Percentiles rank a stretch among this genome's conserved stretches.
phyloP scores from a whole-genome alignment of 2,113 vertebrate genomes.

The Chloropsis cyanopogon region DNA sequence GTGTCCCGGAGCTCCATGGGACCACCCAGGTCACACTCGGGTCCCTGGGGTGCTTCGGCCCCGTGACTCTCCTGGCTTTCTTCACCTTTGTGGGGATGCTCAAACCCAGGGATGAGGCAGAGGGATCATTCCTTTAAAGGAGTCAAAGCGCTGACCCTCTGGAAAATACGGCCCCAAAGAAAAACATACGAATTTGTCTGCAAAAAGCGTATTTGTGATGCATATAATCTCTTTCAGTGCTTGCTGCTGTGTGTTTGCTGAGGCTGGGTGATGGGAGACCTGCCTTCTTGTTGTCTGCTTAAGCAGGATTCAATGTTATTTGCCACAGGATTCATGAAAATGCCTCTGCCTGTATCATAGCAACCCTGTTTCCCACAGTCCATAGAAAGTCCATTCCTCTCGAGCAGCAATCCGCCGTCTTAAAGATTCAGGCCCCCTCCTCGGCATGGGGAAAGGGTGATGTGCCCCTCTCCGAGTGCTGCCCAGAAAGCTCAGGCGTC shows the following conservation, averaged over 20 bases:
- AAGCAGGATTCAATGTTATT: conserved; percentile 50
- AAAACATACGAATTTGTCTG: background rate
- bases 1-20: accelerated
- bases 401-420: background rate
- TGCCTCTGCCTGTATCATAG: conserved; percentile 71
- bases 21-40: accelerated
- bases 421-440: background rate
- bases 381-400: conserved; percentile 21
- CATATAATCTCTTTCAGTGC: background rate
- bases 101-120: background rate
- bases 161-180: background rate
- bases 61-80: accelerated
- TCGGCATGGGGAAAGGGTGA: background rate
- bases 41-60: background rate
- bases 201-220: background rate
- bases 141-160: background rate
- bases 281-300: conserved; percentile 38
- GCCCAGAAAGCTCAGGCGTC: background rate
- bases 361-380: conserved; percentile 54
- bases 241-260: background rate
- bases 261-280: conserved; percentile 24
- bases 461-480: background rate
- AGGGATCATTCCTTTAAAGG: background rate
- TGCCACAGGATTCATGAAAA: conserved; percentile 63
- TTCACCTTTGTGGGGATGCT: background rate